Base-by-base conservation (phyloP, 2,888 invertebrate species). In the Alentia gelatinosa region DNA sequence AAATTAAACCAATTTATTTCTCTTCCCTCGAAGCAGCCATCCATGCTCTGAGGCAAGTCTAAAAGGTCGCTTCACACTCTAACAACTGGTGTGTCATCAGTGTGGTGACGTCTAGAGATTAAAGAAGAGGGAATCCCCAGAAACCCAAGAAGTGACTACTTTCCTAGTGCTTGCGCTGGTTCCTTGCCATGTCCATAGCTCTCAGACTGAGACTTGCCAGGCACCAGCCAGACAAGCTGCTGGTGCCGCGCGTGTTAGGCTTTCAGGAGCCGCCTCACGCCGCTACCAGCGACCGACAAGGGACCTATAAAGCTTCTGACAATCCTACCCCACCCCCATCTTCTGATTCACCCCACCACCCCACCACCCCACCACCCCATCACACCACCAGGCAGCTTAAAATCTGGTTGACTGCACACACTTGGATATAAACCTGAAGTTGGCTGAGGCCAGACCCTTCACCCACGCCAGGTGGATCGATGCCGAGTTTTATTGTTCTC, bases 291-390 rank as follows among this genome's bases (percentile, higher is more conserved):
- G 37, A 23, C 37, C 79, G 15, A 79, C 79, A 39, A 79, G 79
- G 79, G 79, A 39, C 37, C 79, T 26, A 79, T 79, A 79, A 79
- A 79, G 79, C 79, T 39, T 74, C 33, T 79, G 37, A 79, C 79
- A 37, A 79, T 79, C 37, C 74, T 33, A 37, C 37, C 37, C 79
- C 4, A 15, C 39, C 79, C 79, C 79, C 79, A n/a, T 79, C 19
- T 12, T n/a, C 39, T 12, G 37, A 35, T 33, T 19, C 26, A 26
- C 19, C 63, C 63, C 63, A n/a, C 63, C n/a, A 15, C 63, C n/a
- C 26, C 63, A 7, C 63, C 63, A 9, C 63, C n/a, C 15, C 63
- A 63, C 63, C 5, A n/a, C n/a, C 15, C 19, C 63, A 26, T n/a
- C 63, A n/a, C n/a, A n/a, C n/a, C n/a, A n/a, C n/a, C n/a, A n/a